phyloP scores from a whole-genome alignment of 2,113 vertebrate genomes.

The Corvus cornix region DNA sequence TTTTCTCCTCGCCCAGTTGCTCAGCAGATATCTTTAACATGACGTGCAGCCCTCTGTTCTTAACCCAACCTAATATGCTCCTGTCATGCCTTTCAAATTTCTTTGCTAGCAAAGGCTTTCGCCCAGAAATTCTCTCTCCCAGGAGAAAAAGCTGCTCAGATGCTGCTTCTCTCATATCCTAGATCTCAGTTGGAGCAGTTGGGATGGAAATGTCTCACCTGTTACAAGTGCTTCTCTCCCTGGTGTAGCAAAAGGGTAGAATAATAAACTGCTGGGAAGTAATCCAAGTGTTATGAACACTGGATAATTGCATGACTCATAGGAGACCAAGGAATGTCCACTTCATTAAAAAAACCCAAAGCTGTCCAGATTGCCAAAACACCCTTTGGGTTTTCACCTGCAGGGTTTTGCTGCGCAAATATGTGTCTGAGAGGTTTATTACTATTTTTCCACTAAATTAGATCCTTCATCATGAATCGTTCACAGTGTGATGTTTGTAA shows the following conservation, averaged over 20 bases:
- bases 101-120: neutral
- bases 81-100: neutral
- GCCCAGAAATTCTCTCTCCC: constrained; percentile 2
- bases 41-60: neutral
- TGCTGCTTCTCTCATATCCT: neutral
- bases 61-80: neutral
- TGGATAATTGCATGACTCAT: neutral
- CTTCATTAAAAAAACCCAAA: neutral
- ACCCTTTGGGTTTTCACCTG: neutral
- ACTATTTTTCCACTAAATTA: neutral
- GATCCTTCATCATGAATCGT: neutral
- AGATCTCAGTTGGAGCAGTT: neutral
- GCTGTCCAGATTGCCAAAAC: neutral
- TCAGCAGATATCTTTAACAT: neutral
- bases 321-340: neutral
- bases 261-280: neutral
- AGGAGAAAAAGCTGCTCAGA: neutral
- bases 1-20: neutral
- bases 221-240: neutral
- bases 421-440: neutral
- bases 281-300: neutral
- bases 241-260: neutral
- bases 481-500: neutral
- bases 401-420: neutral
- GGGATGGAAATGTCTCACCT: neutral